Evolutionary conservation across 2,113 vertebrate species (phyloP), one percentile per base, ranked within the genome.

Genomic region (Neolamprologus caudopunctatus): DNA sequence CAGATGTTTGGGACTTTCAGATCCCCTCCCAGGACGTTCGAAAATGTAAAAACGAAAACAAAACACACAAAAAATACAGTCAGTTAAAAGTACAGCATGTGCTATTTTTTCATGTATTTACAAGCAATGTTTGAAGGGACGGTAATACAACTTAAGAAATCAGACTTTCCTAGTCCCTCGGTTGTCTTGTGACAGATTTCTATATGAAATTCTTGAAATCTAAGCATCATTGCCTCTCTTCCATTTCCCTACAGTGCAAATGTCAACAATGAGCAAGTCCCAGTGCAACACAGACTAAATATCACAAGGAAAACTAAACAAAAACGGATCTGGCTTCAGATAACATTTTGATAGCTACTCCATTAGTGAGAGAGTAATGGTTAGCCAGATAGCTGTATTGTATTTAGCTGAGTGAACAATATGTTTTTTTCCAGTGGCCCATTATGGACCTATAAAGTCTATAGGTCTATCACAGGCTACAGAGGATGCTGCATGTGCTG

Each of bases 261-360:
- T 28, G 45, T 17, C 71, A 50, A 75, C 24, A 28, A 26, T 19
- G 26, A 78, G 16, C 1, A 1, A 51, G 45, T 75, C 26, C 71
- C 71, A 50, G 40, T 28, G 24, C 71, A 75, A 28, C 42, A 75
- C 6, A 28, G 68, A 47, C 68, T 75, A 19, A 75, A 75, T 75
- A 28, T 75, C 9, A 12, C 42, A 28, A 31, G 6, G 24, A 3
- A 28, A 75, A 50, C 9, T 11, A 50, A 75, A 50, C 24, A 28
- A 75, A 75, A 75, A 50, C 6, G 0, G 24, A 50, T 50, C 24
- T 75, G 71, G 9, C 42, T 47, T 50, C 71, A 31, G 24, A 50
- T 50, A 50, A 19, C 42, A 75, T 50, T 75, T 75, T 75, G 24
- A 75, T 19, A 75, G 42, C 42, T 50, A 75, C 42, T 50, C 24